Conservation (phyloP, 2,797 vertebrate species). For the Emydoidea blandingii region DNA sequence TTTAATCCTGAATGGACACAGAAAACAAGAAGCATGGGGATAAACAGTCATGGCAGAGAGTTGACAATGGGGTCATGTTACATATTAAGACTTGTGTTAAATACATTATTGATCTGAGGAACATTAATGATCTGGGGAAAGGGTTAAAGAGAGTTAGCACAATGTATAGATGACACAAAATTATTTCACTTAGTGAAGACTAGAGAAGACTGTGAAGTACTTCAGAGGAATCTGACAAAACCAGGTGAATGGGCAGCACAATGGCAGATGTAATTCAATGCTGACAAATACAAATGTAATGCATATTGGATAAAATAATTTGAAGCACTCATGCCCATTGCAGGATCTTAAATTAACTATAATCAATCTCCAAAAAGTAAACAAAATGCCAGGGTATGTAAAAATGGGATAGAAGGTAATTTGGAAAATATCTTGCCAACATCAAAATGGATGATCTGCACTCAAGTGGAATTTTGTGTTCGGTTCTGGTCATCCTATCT, state of each 20-base stretch:
- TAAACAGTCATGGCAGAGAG: not conserved
- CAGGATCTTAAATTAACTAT: slow-evolving; percentile 11
- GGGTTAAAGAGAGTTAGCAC: not conserved
- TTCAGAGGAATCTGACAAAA: not conserved
- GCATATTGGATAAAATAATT: not conserved
- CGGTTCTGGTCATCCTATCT: not conserved
- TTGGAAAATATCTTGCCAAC: not conserved
- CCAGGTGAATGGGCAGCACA: not conserved
- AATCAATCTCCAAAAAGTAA: not conserved
- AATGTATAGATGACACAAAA: not conserved
- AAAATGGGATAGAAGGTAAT: not conserved
- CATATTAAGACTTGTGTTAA: not conserved
- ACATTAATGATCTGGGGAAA: not conserved
- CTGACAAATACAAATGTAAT: not conserved
- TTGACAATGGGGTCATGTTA: not conserved
- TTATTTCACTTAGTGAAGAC: not conserved
- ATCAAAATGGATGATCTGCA: not conserved
- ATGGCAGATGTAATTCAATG: not conserved
- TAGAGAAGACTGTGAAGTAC: not conserved
- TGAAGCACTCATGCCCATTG: not conserved
- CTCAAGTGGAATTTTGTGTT: not conserved
- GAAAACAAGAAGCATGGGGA: not conserved
- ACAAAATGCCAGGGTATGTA: not conserved
- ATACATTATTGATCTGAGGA: not conserved
- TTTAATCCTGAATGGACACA: not conserved